Evolutionary conservation across 2,797 vertebrate species (phyloP).

Genomic region (Halcyon badia): DNA sequence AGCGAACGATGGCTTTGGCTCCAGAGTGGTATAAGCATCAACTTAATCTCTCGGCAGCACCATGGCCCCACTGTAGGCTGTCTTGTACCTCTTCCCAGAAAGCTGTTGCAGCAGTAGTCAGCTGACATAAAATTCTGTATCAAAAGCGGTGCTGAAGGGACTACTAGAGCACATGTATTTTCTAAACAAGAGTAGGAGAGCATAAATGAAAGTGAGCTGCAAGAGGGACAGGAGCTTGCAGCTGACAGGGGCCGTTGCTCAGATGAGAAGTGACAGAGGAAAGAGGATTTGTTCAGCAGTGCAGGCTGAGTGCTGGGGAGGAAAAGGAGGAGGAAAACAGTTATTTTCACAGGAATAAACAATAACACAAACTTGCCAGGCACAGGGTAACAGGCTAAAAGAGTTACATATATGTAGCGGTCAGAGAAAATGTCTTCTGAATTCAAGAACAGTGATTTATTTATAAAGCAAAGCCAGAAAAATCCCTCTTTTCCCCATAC

Average conservation of each 20-base stretch:
- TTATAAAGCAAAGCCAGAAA: conserved; percentile 54
- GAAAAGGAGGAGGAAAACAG: conserved; percentile 3
- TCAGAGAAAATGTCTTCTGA: conserved; percentile 28
- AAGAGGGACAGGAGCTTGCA: not conserved
- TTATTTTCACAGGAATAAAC: conserved; percentile 48
- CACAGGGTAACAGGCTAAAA: conserved; percentile 28
- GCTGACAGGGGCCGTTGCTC: not conserved
- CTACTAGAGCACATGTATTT: not conserved
- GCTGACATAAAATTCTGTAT: not conserved
- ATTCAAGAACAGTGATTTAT: conserved; percentile 51
- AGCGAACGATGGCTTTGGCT: not conserved
- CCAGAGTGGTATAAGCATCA: not conserved
- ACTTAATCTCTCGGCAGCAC: not conserved
- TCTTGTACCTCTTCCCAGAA: not conserved
- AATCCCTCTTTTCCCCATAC: conserved; percentile 20
- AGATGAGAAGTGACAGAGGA: conserved; percentile 9
- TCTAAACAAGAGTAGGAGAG: not conserved
- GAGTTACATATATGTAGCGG: not conserved
- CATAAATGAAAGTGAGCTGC: not conserved
- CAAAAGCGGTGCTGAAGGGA: not conserved
- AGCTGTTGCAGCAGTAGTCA: not conserved
- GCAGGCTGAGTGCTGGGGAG: not conserved
- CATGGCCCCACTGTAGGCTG: not conserved
- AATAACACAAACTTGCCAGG: conserved; percentile 7
- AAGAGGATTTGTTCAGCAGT: not conserved